Evolutionary conservation across 2,113 vertebrate species (phyloP), one percentile per base, ranked within the genome.

Genomic region (Entomyzon cyanotis): DNA sequence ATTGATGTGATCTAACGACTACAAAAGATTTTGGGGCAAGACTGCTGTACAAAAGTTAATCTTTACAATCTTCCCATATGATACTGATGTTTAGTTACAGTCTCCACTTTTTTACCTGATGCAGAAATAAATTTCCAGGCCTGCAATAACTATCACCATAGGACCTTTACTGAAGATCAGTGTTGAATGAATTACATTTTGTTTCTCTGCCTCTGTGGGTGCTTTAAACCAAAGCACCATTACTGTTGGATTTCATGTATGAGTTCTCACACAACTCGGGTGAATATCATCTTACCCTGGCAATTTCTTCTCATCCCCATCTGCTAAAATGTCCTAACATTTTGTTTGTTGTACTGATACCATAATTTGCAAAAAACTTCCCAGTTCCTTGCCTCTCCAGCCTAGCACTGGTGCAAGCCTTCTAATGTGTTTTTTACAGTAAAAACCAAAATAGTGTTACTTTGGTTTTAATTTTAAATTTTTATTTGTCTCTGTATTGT

Each of bases 1-100:
- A 24, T 1, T 77, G 76, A 77, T 89, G 85, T 47, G 76, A 77
- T 92, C 95, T 92, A 92, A 83, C 83, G 93, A 55, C 41, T 93
- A 35, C 24, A 35, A 70, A 77, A 62, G 52, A 86, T 86, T 90
- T 90, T 50, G 63, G 55, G 64, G 52, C 55, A 69, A 74, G 79
- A 74, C 71, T 84, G 59, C 71, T 39, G 37, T 46, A 53, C 59
- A 80, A 14, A 92, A 95, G 82, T 74, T 90, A 90, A 92, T 84
- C 86, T 88, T 92, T 64, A 77, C 77, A 39, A 35, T 84, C 64
- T 88, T 90, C 59, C 49, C 18, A 15, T 75, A 55, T 2, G 6
- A 33, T 64, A 28, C 47, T 76, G 25, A 23, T 28, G 23, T 68
- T 91, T 60, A 52, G 42, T 58, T 86, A 53, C 3, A 3, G 24